phyloP scores from a whole-genome alignment of 2,113 vertebrate genomes.

The Notiomystis cincta region DNA sequence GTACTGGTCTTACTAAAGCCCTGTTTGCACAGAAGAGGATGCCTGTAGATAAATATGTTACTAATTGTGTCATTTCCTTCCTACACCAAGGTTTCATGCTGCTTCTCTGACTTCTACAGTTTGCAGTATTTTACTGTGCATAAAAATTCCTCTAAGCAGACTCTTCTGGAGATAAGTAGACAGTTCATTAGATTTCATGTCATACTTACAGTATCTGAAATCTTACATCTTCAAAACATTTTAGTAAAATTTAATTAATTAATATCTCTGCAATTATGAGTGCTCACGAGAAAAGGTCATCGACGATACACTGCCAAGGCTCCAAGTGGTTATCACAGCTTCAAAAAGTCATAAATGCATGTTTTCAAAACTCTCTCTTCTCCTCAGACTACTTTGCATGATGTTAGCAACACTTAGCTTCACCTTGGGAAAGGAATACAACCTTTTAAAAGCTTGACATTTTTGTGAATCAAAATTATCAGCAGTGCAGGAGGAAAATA shows the following conservation, averaged over 20 bases:
- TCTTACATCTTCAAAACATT: constrained; percentile 23
- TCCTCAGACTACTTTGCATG: constrained; percentile 11
- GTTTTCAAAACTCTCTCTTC: constrained; percentile 33
- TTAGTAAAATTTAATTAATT: constrained; percentile 41
- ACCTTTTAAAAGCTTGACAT: constrained; percentile 33
- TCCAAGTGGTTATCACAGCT: constrained; percentile 11
- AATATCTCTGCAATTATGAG: constrained; percentile 1
- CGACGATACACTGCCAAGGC: background rate
- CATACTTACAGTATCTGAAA: background rate
- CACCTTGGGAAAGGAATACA: background rate
- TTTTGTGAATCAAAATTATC: background rate
- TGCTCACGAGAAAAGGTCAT: constrained; percentile 31
- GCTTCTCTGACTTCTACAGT: background rate
- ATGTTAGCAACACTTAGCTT: constrained; percentile 23
- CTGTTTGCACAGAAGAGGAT: background rate
- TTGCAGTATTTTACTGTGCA: background rate
- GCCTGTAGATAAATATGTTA: background rate
- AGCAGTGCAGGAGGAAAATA: background rate
- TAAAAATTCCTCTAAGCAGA: background rate
- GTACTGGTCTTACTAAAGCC: background rate
- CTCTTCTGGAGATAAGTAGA: background rate
- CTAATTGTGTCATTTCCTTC: background rate
- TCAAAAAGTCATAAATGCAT: background rate
- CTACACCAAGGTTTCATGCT: background rate
- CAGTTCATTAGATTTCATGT: background rate